phyloP scores from a whole-genome alignment of 2,797 vertebrate species.

The Sarcoramphus papa region DNA sequence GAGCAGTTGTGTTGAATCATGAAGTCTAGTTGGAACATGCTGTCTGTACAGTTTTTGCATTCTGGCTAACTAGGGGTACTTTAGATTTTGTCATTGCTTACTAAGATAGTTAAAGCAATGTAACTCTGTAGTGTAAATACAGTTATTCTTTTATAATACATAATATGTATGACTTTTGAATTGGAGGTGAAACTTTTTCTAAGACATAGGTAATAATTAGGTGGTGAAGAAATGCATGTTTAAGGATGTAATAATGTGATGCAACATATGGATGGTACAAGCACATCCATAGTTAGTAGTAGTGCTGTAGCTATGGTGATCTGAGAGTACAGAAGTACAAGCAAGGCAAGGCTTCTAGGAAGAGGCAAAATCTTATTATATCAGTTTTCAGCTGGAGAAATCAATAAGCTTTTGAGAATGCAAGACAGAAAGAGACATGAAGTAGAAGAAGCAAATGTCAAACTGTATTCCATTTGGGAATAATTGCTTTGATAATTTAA shows the following conservation, averaged over 20 bases:
- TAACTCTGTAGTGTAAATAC: neutral
- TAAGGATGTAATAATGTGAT: neutral
- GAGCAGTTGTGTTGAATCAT: neutral
- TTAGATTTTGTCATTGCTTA: neutral
- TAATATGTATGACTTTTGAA: neutral
- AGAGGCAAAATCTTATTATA: neutral
- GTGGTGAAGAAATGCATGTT: neutral
- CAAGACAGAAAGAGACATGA: neutral
- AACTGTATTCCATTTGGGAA: neutral
- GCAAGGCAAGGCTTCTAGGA: neutral
- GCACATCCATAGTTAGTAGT: neutral
- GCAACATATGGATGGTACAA: neutral
- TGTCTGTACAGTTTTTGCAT: neutral
- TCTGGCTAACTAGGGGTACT: neutral
- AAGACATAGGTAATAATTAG: neutral
- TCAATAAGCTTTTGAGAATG: neutral
- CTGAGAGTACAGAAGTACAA: neutral
- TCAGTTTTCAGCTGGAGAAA: neutral
- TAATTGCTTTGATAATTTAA: neutral
- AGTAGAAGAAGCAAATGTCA: neutral
- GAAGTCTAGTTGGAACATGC: neutral
- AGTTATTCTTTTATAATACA: neutral
- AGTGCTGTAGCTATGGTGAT: neutral
- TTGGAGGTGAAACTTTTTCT: neutral
- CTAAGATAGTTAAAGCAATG: neutral